Evolutionary conservation across 2,888 invertebrate genomes (phyloP).

Genomic region (Limnephilus marmoratus): DNA sequence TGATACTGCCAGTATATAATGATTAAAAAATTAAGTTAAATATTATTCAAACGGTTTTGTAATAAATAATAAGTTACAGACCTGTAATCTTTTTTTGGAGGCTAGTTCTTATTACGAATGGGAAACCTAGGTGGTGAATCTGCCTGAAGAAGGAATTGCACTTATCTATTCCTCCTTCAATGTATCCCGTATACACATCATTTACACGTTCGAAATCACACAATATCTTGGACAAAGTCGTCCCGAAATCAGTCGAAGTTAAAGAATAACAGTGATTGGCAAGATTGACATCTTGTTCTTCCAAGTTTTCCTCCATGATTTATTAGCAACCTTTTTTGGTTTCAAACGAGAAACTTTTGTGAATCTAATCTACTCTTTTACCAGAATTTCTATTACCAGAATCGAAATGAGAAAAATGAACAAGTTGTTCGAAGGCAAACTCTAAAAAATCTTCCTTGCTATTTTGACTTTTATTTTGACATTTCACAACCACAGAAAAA

Average conservation of each 20-base stretch:
- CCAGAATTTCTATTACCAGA: background rate
- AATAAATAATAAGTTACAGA: background rate
- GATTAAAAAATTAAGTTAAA: background rate
- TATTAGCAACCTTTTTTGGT: background rate
- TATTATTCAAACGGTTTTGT: background rate
- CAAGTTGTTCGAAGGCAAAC: background rate
- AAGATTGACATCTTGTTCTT: background rate
- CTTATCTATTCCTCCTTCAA: conserved; percentile 29
- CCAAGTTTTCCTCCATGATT: conserved; percentile 10
- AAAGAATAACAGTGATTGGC: conserved; percentile 34
- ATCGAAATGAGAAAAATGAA: background rate
- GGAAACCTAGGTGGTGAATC: conserved; percentile 29
- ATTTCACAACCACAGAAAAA: background rate
- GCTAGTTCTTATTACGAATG: conserved; percentile 42
- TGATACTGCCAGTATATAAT: background rate
- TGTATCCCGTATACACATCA: conserved; percentile 31
- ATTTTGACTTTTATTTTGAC: background rate
- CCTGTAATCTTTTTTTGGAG: conserved; percentile 32
- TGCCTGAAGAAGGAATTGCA: conserved; percentile 38
- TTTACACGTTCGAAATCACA: conserved; percentile 41
- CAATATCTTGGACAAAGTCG: conserved; percentile 25
- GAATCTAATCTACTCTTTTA: background rate
- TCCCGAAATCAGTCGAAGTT: conserved; percentile 8
- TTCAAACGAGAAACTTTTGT: background rate
- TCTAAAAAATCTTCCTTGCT: background rate